phyloP scores from a whole-genome alignment of 2,113 vertebrate genomes.

The Tapirus terrestris region DNA sequence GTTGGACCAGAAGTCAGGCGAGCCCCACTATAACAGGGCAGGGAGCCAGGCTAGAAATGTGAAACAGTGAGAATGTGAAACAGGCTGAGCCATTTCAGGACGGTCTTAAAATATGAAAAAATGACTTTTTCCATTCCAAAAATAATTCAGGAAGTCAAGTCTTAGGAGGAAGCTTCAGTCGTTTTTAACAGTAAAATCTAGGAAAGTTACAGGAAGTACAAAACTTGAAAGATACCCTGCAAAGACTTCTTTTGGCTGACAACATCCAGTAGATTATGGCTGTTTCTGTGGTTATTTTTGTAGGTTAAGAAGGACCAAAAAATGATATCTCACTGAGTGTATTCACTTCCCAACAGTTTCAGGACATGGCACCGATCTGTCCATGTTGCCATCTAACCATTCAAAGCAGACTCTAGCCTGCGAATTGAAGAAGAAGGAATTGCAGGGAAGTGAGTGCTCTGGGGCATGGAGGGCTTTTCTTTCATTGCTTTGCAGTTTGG shows the following conservation, averaged over 20 bases:
- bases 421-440: conserved; percentile 11
- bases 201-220: not conserved
- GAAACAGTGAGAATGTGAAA: not conserved
- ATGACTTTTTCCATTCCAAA: conserved; percentile 35
- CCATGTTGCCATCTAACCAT: not conserved
- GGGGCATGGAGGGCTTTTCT: conserved; percentile 5
- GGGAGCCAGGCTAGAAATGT: not conserved
- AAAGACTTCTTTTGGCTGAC: conserved; percentile 15
- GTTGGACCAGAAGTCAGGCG: not conserved
- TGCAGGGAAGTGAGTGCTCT: conserved; percentile 20
- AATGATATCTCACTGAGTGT: not conserved
- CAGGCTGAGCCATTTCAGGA: not conserved
- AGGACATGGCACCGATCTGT: not conserved
- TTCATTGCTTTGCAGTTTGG: conserved; percentile 54
- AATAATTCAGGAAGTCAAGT: conserved; percentile 36
- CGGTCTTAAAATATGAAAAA: conserved; percentile 38
- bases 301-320: not conserved
- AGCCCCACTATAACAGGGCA: not conserved
- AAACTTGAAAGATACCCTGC: conserved; percentile 24
- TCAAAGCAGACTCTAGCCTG: not conserved
- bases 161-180: not conserved
- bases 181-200: conserved; percentile 51
- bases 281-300: conserved; percentile 44
- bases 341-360: not conserved
- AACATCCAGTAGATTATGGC: not conserved